Evolutionary conservation across 2,797 vertebrate genomes (phyloP), one percentile per base, ranked within the genome.

Genomic region (Hyperoplus immaculatus): DNA sequence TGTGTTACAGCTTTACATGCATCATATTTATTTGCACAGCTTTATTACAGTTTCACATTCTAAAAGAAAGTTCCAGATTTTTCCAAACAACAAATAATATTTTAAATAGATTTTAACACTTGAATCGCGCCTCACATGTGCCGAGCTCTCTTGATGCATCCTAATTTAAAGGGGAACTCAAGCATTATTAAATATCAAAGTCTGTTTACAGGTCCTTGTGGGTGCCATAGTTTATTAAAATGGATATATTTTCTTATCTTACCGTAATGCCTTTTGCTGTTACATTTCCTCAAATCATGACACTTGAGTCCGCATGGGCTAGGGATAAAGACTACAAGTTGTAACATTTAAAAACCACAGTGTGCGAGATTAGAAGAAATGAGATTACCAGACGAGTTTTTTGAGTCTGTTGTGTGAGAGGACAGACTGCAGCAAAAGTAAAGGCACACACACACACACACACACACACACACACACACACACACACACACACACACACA

Each of bases 391-490:
- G 50, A 45, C 38, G 29, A 29, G 29, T 29, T 29, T 29, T 29
- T 3, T 29, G 15, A 42, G 50, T 73, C 56, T 81, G 74, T 66
- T 83, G 80, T 84, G 72, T 60, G 81, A 81, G 86, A 87, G 87
- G 84, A 88, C 87, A 87, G 83, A 90, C 93, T 93, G 92, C 92
- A 89, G 89, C 90, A 89, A 77, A 88, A 91, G 82, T 78, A 86
- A 80, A 65, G 82, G 74, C 85, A 94, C 90, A 81, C 80, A 83
- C 81, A 81, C 87, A 87, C 82, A 79, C 85, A 83, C 47, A 49
- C 47, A 49, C 47, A 49, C 47, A 49, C 46, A 47, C 46, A 47
- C 9, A 50, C 12, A 50, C 49, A 50, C 49, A 50, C 47, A 49
- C 47, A 49, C 47, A 49, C 47, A 49, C 87, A 93, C 89, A 80